These are phyloP conservation scores for Caenorhabditis japonica DNA, from an alignment of 2,888 invertebrate genomes.

Conservation along the genomic window DNA sequence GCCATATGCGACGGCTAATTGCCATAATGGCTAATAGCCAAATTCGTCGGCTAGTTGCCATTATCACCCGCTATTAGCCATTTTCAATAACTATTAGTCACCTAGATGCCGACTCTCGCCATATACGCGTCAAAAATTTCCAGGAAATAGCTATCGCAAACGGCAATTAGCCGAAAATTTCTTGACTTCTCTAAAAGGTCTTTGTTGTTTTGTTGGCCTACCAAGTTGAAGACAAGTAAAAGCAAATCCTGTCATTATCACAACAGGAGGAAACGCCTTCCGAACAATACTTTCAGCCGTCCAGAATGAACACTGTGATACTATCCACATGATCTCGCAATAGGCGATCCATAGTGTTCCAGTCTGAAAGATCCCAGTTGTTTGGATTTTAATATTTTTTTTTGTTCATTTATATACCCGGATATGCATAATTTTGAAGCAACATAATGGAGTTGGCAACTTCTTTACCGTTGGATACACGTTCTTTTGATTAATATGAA, in stretches of 20 bases:
- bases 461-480: constrained; percentile 57
- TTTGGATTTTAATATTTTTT: not conserved
- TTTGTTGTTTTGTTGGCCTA: no score
- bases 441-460: constrained; percentile 63
- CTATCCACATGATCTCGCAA: constrained; percentile 68
- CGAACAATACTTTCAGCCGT: constrained; percentile 58
- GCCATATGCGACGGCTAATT: no score
- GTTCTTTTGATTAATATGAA: constrained; percentile 38
- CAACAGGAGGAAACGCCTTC: constrained; percentile 45
- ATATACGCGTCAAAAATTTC: no score
- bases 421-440: constrained; percentile 65
- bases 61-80: no score
- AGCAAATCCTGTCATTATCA: constrained; percentile 54
- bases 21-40: no score
- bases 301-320: constrained; percentile 64
- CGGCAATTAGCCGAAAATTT: no score
- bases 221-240: constrained; percentile 57
- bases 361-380: constrained; percentile 46
- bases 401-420: constrained; percentile 11
- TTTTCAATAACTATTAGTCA: no score
- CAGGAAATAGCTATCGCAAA: no score
- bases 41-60: no score
- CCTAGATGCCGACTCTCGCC: no score
- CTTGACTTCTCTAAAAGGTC: no score
- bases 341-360: constrained; percentile 66